Percentiles rank a stretch among this genome's conserved stretches.
These are phyloP conservation scores for Eubasilissa splendida DNA, from an alignment of 2,888 invertebrate genomes.

Conservation along the genomic window DNA sequence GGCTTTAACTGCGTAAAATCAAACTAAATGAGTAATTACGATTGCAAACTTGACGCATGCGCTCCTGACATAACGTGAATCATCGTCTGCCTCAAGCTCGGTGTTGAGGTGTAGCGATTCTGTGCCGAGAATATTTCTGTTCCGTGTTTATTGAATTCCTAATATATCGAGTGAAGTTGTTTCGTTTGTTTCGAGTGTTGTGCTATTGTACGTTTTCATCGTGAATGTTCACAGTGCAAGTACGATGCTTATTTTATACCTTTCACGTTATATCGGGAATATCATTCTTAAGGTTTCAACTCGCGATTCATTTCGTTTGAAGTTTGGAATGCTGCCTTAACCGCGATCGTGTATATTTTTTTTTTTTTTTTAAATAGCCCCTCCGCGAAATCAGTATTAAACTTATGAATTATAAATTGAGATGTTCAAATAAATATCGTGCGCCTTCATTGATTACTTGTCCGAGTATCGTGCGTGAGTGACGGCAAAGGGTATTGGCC, in stretches of 20 bases:
- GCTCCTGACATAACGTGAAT: slow-evolving; percentile 52
- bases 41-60: slow-evolving; percentile 50
- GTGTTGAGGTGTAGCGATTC: slow-evolving; percentile 34
- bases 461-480: slow-evolving; percentile 51
- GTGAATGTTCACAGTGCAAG: slow-evolving; percentile 27
- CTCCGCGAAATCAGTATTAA: slow-evolving; percentile 4
- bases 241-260: slow-evolving; percentile 31
- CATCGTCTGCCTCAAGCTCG: slow-evolving; percentile 51
- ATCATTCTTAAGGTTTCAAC: slow-evolving; percentile 46
- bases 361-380: slow-evolving; percentile 4
- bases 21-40: slow-evolving; percentile 40
- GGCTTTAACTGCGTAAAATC: slow-evolving; percentile 19
- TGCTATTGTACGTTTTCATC: slow-evolving; percentile 17
- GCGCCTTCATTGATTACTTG: slow-evolving; percentile 52
- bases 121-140: slow-evolving; percentile 31
- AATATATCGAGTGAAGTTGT: slow-evolving; percentile 21
- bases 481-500: slow-evolving; percentile 52
- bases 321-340: slow-evolving; percentile 40
- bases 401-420: slow-evolving; percentile 23
- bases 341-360: slow-evolving; percentile 37
- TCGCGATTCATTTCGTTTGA: slow-evolving; percentile 47
- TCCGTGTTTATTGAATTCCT: slow-evolving; percentile 34
- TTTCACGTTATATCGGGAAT: slow-evolving; percentile 31
- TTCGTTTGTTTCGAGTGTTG: slow-evolving; percentile 36
- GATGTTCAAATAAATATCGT: slow-evolving; percentile 39